Base-by-base conservation (phyloP, 2,797 vertebrate genomes). In the Poecile montanus region DNA sequence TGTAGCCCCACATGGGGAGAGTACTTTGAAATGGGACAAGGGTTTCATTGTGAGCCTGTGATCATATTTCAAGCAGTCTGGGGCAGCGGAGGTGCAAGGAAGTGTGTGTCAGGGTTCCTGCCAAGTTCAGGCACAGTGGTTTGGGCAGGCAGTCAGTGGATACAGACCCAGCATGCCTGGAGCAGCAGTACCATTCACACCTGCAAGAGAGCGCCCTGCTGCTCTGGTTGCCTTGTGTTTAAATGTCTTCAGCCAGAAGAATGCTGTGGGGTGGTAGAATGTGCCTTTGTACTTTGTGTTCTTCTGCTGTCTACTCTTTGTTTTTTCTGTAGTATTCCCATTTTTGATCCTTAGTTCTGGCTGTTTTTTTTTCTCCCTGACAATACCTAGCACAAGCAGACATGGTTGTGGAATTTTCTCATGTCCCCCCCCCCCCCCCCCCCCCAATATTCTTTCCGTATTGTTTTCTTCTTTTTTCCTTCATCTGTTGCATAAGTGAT, bases 51-150 rank as follows among this genome's bases (percentile, higher is more conserved):
- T 88, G 66, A 84, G 83, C 38, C 42, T 47, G 0, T 38, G 66
- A 84, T 91, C n/a, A 2, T 50, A 60, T 95, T 92, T 95, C 85
- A 94, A 84, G 81, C 42, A 27, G 70, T 50, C 66, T 66, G 54
- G 79, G 82, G 66, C 89, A 91, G 66, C 0, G 2, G 85, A 91
- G 66, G 62, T 72, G 75, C 70, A 65, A n/a, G 85, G 36, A 65
- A 61, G 61, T 10, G 58, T 36, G 0, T 65, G 26, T 40, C 72
- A 81, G 57, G 63, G 50, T 40, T 85, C 45, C 79, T 94, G 79
- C 70, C 88, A 70, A 42, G 74, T 76, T 84, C 54, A 70, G 68
- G 48, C 54, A 25, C 21, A 16, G 90, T 13, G 0, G 0, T 32
- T 38, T 47, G 74, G 60, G 29, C 61, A n/a, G 73, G 34, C 53